These are phyloP conservation scores for Amblyopsis hoosieri DNA, from an alignment of 2,797 vertebrate genomes.

Conservation along the genomic window DNA sequence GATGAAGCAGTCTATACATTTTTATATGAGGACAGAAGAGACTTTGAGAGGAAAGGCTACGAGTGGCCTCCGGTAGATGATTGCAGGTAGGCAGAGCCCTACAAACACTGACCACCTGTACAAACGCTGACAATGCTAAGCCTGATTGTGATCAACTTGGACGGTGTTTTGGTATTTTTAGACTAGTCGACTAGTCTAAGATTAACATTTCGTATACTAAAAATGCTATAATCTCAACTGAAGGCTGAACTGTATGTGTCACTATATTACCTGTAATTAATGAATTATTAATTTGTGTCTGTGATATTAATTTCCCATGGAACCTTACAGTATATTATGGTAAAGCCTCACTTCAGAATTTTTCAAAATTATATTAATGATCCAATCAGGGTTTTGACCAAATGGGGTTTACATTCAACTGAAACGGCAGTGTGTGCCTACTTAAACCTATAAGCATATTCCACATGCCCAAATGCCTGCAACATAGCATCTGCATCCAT, in stretches of 20 bases:
- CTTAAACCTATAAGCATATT: slow-evolving; percentile 3
- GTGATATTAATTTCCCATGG: neutral
- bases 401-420: slow-evolving; percentile 10
- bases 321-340: neutral
- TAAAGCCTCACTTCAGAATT: neutral
- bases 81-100: no score
- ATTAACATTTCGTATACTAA: no score
- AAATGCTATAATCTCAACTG: neutral
- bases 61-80: no score
- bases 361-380: neutral
- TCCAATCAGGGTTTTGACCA: neutral
- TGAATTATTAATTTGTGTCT: neutral
- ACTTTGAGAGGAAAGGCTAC: no score
- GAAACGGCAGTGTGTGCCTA: neutral
- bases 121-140: no score
- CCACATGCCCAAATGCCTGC: slow-evolving; percentile 8
- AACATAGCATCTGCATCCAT: slow-evolving; percentile 42
- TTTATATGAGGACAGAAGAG: no score
- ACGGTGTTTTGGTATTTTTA: no score
- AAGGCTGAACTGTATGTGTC: neutral
- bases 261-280: no score
- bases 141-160: no score
- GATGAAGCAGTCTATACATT: no score
- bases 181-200: no score
- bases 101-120: no score